Evolutionary conservation across 2,888 invertebrate genomes (phyloP), one percentile per base, ranked within the genome.

Genomic region (Incurvaria masculella): DNA sequence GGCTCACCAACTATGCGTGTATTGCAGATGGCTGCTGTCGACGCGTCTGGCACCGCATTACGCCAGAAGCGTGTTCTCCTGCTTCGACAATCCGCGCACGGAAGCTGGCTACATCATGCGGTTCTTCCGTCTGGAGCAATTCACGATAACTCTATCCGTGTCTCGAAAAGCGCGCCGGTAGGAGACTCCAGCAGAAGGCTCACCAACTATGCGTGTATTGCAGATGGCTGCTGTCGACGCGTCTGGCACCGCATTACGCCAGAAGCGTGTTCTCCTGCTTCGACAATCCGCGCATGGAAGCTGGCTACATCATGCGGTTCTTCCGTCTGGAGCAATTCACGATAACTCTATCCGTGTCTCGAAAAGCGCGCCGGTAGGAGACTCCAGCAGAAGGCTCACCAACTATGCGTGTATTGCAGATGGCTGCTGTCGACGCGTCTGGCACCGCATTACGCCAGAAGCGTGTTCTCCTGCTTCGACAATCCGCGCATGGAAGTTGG

Each of bases 381-480:
- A n/a, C n/a, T n/a, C n/a, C n/a, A n/a, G n/a, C n/a, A n/a, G n/a
- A n/a, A n/a, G n/a, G n/a, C n/a, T n/a, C n/a, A n/a, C n/a, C n/a
- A n/a, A n/a, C n/a, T n/a, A n/a, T 2, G 42, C 16, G 46, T 44
- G 53, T 44, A 21, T 65, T 63, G 21, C 68, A 86, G 86, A 53
- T 84, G 81, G 65, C 59, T 85, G 10, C 76, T 79, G 26, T 72
- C 80, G 1, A 86, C 86, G 0, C 80, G 85, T 5, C 76, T 87
- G 14, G 82, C 84, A 44, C 81, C 85, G 0, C 72, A 81, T 51
- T 78, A 72, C 53, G 86, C 86, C 1, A 79, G 85, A 50, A 69
- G 75, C 51, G 85, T 85, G 50, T 87, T 89, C 60, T 88, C 88
- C 0, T 89, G 88, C 58, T 88, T 90, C 63, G 87, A 88, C 57